Evolutionary conservation across 2,888 invertebrate species (phyloP).

Genomic region (Hypena proboscidalis): DNA sequence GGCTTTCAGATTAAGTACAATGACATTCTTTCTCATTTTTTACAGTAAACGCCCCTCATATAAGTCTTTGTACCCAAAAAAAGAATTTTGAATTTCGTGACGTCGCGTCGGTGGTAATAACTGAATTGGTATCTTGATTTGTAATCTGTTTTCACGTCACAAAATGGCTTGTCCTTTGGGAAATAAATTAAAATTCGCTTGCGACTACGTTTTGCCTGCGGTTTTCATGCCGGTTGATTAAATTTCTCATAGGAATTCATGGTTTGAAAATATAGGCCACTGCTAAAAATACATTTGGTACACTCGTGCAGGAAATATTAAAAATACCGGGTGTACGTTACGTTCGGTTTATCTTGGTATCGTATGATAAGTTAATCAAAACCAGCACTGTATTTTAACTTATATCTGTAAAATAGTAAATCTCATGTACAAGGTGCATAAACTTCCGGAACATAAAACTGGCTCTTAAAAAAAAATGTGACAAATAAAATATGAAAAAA

Average conservation of each 20-base stretch:
- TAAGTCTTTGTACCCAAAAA: constrained; percentile 24
- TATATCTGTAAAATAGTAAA: too few species aligned
- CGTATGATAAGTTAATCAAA: too few species aligned
- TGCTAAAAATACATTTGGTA: too few species aligned
- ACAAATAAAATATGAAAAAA: too few species aligned
- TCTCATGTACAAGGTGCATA: too few species aligned
- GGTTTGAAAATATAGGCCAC: too few species aligned
- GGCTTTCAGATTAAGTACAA: constrained; percentile 46
- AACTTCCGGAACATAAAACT: too few species aligned
- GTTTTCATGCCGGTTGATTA: not conserved
- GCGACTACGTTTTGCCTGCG: constrained; percentile 1
- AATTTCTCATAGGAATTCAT: constrained; percentile 6
- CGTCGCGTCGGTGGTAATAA: constrained; percentile 24
- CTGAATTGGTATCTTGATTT: constrained; percentile 33
- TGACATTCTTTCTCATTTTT: constrained; percentile 59
- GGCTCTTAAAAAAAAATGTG: too few species aligned
- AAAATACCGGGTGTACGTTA: too few species aligned
- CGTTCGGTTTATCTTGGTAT: too few species aligned
- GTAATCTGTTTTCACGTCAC: constrained; percentile 16
- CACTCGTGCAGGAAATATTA: too few species aligned
- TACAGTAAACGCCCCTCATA: constrained; percentile 33
- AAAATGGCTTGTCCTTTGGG: constrained; percentile 5
- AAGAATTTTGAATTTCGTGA: constrained; percentile 8
- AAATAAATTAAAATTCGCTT: constrained; percentile 20
- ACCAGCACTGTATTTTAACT: too few species aligned